Evolutionary conservation across 2,888 invertebrate species (phyloP).

Genomic region (Clitarchus hookeri): DNA sequence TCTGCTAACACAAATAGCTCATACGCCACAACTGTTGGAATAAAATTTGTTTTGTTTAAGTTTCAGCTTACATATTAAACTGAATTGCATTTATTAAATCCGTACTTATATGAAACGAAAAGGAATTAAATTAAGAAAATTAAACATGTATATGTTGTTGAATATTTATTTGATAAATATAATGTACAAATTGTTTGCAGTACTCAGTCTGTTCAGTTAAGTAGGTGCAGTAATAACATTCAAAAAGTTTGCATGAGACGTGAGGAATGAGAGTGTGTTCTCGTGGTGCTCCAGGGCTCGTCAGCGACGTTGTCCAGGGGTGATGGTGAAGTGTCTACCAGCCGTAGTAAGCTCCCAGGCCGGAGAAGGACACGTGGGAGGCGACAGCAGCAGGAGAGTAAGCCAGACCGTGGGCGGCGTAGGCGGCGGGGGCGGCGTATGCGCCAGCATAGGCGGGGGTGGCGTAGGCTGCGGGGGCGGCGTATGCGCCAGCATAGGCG

Average conservation of each 20-base stretch:
- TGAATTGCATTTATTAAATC: too few relatives aligned
- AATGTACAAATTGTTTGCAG: too few relatives aligned
- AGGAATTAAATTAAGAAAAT: too few relatives aligned
- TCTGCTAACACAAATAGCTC: too few relatives aligned
- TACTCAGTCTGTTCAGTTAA: too few relatives aligned
- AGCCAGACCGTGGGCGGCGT: conserved; percentile 55
- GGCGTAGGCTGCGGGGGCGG: conserved; percentile 33
- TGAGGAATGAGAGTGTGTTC: not conserved
- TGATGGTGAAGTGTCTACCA: not conserved
- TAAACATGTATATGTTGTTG: too few relatives aligned
- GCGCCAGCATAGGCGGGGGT: conserved; percentile 27
- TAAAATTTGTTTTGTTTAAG: too few relatives aligned
- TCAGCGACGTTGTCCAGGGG: not conserved
- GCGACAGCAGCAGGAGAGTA: conserved; percentile 62
- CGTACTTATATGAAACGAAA: too few relatives aligned
- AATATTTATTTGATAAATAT: too few relatives aligned
- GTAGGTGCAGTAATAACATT: too few relatives aligned
- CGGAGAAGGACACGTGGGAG: conserved; percentile 60
- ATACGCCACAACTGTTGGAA: too few relatives aligned
- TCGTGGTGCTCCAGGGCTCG: not conserved
- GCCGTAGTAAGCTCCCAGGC: conserved; percentile 17
- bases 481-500: conserved; percentile 33
- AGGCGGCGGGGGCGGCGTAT: conserved; percentile 30
- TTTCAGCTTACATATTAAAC: too few relatives aligned
- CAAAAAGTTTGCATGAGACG: not conserved